A percentile compares a stretch with the other conserved stretches of the same genome.
Conservation (phyloP, 92 coral and sea anemone species). For the Parazoanthus swiftii region DNA sequence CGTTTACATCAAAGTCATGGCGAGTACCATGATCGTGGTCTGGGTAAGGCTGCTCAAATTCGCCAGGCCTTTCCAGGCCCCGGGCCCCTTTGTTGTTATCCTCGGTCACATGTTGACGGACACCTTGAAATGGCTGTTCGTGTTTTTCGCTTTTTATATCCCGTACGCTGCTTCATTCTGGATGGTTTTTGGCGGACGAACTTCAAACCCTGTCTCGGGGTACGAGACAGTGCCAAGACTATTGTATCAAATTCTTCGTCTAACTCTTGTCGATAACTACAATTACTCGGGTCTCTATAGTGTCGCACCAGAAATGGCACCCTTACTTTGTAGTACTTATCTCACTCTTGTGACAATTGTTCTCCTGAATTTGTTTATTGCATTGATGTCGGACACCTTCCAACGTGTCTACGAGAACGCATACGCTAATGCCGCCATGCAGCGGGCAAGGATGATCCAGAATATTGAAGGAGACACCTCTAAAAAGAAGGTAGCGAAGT, state of each 20-base stretch:
- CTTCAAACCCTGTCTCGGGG: constrained; percentile 50
- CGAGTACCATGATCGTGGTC: constrained; percentile 51
- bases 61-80: constrained; percentile 67
- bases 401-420: constrained; percentile 80
- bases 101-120: constrained; percentile 57
- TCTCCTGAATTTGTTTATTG: constrained; percentile 69
- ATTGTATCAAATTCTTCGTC: constrained; percentile 51
- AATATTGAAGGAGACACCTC: constrained; percentile 54
- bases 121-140: constrained; percentile 62
- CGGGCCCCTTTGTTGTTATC: constrained; percentile 74
- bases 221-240: constrained; percentile 49
- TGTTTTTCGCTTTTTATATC: constrained; percentile 58
- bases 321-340: constrained; percentile 54
- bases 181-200: constrained; percentile 66
- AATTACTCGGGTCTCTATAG: constrained; percentile 51
- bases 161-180: constrained; percentile 70
- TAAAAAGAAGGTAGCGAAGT: constrained; percentile 43
- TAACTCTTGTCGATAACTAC: constrained; percentile 66
- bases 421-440: constrained; percentile 70
- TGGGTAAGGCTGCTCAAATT: constrained; percentile 72
- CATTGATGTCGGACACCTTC: constrained; percentile 74
- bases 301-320: constrained; percentile 63
- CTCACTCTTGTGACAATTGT: constrained; percentile 56
- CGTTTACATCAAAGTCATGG: constrained; percentile 37
- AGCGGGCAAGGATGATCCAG: constrained; percentile 63